A percentile compares a stretch with the other conserved stretches of the same genome.
Evolutionary conservation across 2,113 vertebrate species (phyloP).

Genomic region (Archocentrus centrarchus): DNA sequence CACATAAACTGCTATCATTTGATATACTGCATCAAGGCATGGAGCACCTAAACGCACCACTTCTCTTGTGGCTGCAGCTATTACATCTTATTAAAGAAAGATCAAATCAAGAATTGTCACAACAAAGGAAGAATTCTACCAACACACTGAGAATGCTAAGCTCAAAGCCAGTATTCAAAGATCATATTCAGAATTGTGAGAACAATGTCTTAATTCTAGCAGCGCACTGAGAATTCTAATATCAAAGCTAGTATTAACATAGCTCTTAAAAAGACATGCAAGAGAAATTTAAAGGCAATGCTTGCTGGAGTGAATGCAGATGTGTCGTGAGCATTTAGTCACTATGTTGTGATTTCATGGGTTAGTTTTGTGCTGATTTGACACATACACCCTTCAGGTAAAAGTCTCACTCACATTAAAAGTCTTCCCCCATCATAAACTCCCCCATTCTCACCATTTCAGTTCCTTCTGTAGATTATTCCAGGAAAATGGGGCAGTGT

Average conservation of each 20-base stretch:
- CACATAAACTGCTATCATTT: neutral
- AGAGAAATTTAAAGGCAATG: no score
- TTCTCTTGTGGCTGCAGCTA: neutral
- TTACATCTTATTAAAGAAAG: neutral
- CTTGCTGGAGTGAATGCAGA: neutral
- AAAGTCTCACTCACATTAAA: neutral
- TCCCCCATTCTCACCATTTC: neutral
- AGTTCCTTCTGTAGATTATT: neutral
- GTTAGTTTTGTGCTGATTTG: rapidly evolving
- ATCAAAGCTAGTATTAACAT: no score
- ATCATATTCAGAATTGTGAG: no score
- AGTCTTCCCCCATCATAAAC: neutral
- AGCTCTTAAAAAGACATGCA: no score
- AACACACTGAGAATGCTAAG: no score
- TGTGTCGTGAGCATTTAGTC: neutral
- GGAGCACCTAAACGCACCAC: slow-evolving; percentile 27
- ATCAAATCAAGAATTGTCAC: no score
- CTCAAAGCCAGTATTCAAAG: no score
- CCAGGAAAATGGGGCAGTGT: neutral
- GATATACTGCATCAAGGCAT: neutral
- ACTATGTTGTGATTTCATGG: neutral
- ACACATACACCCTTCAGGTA: neutral
- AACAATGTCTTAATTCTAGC: no score
- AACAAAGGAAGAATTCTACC: no score
- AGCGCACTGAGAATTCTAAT: no score